These are phyloP conservation scores for Balanococcus diminutus DNA, from an alignment of 2,888 invertebrate genomes.

Conservation along the genomic window DNA sequence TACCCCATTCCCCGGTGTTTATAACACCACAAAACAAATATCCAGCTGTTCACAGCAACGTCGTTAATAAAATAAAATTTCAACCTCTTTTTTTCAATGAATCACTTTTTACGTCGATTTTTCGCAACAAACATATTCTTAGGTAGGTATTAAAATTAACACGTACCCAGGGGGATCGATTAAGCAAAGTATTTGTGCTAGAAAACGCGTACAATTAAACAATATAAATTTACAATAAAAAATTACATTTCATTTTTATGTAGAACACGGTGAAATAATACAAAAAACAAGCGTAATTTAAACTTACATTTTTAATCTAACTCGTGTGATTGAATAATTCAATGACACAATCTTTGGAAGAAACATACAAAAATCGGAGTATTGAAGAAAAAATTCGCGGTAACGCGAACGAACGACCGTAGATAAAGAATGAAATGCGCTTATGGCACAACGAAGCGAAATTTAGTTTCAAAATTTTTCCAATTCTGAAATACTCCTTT, in stretches of 20 bases:
- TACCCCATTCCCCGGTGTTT: background rate
- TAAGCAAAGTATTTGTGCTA: background rate
- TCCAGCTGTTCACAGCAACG: background rate
- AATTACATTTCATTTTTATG: background rate
- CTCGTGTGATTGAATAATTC: background rate
- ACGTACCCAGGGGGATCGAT: background rate
- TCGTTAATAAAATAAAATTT: too few species aligned
- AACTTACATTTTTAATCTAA: background rate
- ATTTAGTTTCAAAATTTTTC: background rate
- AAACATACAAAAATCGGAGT: constrained; percentile 1
- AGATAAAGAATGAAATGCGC: constrained; percentile 11
- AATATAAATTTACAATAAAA: background rate
- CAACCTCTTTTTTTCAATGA: background rate
- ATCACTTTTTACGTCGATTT: background rate
- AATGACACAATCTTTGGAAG: constrained; percentile 7
- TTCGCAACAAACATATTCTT: background rate
- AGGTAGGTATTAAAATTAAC: background rate
- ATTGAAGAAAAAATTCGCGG: constrained; percentile 7
- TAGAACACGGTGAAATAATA: background rate
- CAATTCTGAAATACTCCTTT: background rate
- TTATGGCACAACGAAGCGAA: constrained; percentile 19
- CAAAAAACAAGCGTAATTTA: background rate
- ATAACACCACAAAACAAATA: background rate
- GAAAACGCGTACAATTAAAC: background rate
- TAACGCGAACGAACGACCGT: background rate